These are phyloP conservation scores for Festucalex cinctus DNA, from an alignment of 2,113 vertebrate genomes.

Conservation along the genomic window DNA sequence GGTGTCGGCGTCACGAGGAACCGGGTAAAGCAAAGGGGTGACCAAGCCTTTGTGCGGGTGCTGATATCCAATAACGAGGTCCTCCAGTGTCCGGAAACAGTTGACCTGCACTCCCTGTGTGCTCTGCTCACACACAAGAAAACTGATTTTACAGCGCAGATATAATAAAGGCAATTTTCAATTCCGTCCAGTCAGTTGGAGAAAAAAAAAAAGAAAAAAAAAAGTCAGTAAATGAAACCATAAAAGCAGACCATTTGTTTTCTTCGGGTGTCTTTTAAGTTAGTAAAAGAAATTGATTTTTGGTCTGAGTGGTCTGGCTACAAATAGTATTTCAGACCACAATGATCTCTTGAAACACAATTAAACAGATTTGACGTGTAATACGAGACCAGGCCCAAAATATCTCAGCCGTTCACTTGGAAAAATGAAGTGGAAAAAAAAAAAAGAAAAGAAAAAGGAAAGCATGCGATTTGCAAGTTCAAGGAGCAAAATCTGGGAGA, in stretches of 20 bases:
- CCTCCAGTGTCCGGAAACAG: constrained; percentile 78
- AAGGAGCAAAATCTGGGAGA: constrained; percentile 52
- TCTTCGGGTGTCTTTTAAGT: constrained; percentile 39
- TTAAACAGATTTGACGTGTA: constrained; percentile 59
- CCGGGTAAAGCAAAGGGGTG: constrained; percentile 76
- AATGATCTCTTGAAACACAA: constrained; percentile 64
- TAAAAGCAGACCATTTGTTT: constrained; percentile 7
- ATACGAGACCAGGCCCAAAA: constrained; percentile 46
- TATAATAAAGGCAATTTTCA: background rate
- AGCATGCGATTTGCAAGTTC: constrained; percentile 46
- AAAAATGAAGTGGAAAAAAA: constrained; percentile 33
- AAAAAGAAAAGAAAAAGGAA: constrained; percentile 10
- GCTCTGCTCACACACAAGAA: constrained; percentile 62
- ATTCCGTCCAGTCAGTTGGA: background rate
- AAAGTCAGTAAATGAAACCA: background rate
- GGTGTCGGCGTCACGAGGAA: constrained; percentile 55
- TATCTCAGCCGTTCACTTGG: constrained; percentile 44
- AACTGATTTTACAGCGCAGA: no score
- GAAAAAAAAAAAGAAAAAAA: no score
- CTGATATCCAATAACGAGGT: constrained; percentile 81
- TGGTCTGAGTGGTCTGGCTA: constrained; percentile 47
- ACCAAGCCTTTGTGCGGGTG: constrained; percentile 84
- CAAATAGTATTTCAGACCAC: constrained; percentile 53
- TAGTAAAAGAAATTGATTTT: constrained; percentile 38
- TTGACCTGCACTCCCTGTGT: constrained; percentile 83